Evolutionary conservation across 2,888 invertebrate genomes (phyloP).

Genomic region (Torymus tubicola): DNA sequence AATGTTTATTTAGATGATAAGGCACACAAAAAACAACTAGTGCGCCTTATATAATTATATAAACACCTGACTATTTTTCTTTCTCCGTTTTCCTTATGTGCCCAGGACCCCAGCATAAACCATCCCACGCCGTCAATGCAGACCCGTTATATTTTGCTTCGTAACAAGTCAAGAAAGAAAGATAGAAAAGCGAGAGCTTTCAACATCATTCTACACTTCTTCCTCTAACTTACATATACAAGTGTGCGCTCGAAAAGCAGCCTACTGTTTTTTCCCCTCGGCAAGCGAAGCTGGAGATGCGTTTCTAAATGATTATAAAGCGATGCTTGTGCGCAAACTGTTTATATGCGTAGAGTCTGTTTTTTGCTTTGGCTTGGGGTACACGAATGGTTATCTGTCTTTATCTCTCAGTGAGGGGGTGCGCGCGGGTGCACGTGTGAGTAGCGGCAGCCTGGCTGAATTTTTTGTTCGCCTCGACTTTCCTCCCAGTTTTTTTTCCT

Average conservation of each 20-base stretch:
- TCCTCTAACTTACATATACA: not conserved
- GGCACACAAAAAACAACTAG: slow-evolving; percentile 1
- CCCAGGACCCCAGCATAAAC: slow-evolving; percentile 8
- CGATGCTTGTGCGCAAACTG: slow-evolving; percentile 16
- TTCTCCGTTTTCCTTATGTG: not conserved
- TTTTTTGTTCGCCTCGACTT: slow-evolving; percentile 23
- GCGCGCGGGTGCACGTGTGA: slow-evolving; percentile 21
- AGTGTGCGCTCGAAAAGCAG: slow-evolving; percentile 19
- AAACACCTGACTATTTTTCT: slow-evolving; percentile 11
- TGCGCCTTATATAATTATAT: slow-evolving; percentile 30
- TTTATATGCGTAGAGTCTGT: slow-evolving; percentile 13
- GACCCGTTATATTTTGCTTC: slow-evolving; percentile 35
- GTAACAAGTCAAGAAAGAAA: too few relatives aligned
- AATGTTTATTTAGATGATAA: slow-evolving; percentile 32
- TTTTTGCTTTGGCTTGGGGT: not conserved
- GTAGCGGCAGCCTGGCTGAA: not conserved
- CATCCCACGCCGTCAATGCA: not conserved
- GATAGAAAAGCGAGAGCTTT: not conserved
- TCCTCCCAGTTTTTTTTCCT: not conserved
- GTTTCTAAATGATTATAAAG: slow-evolving; percentile 38
- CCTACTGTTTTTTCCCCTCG: not conserved
- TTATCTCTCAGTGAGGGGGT: slow-evolving; percentile 16
- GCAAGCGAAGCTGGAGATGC: not conserved
- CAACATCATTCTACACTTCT: too few relatives aligned
- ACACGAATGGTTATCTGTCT: not conserved